phyloP scores from a whole-genome alignment of 1,140 invertebrate species.

The Caenorhabditis briggsae region DNA sequence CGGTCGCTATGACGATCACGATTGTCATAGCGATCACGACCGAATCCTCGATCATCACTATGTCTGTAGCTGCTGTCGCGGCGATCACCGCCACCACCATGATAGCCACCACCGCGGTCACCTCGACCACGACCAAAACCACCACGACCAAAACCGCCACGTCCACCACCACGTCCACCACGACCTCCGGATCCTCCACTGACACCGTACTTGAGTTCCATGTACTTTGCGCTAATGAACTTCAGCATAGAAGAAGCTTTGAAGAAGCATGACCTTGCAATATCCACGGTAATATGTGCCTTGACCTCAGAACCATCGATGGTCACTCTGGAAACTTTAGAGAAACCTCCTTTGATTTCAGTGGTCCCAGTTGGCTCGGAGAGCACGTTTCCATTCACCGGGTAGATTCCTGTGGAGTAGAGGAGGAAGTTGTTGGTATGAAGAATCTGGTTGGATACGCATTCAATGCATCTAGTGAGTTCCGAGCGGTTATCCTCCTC shows the following conservation, averaged over 20 bases:
- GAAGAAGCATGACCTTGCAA: not conserved
- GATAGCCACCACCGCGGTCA: not conserved
- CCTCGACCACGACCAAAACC: constrained; percentile 39
- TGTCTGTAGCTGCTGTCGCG: not conserved
- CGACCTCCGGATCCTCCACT: no score
- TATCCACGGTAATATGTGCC: not conserved
- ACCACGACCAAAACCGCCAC: constrained; percentile 33
- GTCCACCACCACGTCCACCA: constrained; percentile 43
- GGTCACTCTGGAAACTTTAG: not conserved
- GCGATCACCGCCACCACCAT: not conserved
- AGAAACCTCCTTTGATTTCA: not conserved
- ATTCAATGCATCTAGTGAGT: not conserved
- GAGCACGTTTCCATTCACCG: not conserved
- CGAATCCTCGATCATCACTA: not conserved
- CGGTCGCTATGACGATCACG: not conserved
- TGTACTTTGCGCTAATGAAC: not conserved
- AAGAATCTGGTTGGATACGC: not conserved
- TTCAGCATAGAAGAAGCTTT: not conserved
- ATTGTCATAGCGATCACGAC: not conserved
- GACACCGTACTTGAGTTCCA: not conserved
- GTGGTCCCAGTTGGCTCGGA: not conserved
- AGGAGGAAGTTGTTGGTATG: not conserved
- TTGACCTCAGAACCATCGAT: not conserved
- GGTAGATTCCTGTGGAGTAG: not conserved
- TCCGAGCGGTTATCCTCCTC: not conserved